Evolutionary conservation across 37 sponge, comb jelly and placozoan species (phyloP), one percentile per base, ranked within the genome.

Genomic region (Chondrosia reniformis): DNA sequence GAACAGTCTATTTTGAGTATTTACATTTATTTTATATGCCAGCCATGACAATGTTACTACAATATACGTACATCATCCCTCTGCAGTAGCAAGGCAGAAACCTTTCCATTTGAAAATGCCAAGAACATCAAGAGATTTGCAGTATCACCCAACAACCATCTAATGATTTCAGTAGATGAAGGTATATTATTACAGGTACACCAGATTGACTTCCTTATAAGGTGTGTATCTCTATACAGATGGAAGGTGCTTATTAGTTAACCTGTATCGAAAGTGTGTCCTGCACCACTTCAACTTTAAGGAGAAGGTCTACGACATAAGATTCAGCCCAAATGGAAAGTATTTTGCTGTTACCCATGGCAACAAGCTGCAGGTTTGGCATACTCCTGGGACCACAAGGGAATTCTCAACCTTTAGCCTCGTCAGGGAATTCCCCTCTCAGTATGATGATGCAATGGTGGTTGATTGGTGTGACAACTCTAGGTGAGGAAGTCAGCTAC

Each of bases 221-320:
- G 4, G 28, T 19, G 4, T 52, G 24, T 8, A 38, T 15, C 28
- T 31, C 44, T 76, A 3, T 55, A 1, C 69, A 94, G 97, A 93
- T 75, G 97, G 97, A 0, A 76, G 84, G 6, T 84, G 89, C 0
- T 65, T 96, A 52, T 45, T 96, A 34, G 76, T 91, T 17, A 94
- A 87, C 40, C 74, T 94, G n/a, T 67, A 77, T 24, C 67, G 76
- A 62, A 75, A 87, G 41, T 76, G 84, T 31, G 89, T 95, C 0
- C 81, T 99, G 24, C 89, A 91, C 63, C 87, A 82, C 46, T 91
- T 96, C 86, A 99, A 95, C 76, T 95, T 99, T 80, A 99, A 99
- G 79, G 34, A 55, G 12, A 82, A 76, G 0, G 99, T 99, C 38
- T 63, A 74, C 55, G 96, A 95, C 72, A 79, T 95, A 49, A 89